These are phyloP conservation scores for Indicator maculatus DNA, from an alignment of 2,113 vertebrate species.

Conservation along the genomic window DNA sequence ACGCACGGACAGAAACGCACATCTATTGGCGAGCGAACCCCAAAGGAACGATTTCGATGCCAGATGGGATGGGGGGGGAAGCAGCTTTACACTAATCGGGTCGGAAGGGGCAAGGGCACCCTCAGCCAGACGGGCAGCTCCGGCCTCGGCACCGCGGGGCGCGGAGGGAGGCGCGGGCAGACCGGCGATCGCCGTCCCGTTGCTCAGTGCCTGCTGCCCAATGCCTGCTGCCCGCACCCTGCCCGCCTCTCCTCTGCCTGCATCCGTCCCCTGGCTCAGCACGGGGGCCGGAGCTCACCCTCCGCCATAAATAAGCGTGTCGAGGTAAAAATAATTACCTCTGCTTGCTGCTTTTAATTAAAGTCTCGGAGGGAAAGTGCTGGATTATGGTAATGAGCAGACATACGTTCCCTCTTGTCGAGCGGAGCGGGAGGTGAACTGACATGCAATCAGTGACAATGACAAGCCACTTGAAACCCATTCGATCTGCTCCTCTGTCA, in stretches of 20 bases:
- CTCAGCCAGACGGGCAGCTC: background rate
- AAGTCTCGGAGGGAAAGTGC: slow-evolving; percentile 91
- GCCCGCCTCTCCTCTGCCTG: slow-evolving; percentile 22
- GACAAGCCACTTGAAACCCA: slow-evolving; percentile 84
- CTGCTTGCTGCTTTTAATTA: slow-evolving; percentile 94
- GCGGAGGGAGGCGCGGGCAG: background rate
- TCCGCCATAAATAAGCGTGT: slow-evolving; percentile 80
- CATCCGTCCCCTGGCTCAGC: slow-evolving; percentile 42
- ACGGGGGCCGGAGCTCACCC: slow-evolving; percentile 66
- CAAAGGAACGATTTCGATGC: background rate
- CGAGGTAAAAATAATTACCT: slow-evolving; percentile 86
- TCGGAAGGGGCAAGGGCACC: background rate
- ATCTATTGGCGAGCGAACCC: background rate
- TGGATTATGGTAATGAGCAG: slow-evolving; percentile 96
- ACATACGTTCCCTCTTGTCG: slow-evolving; percentile 86
- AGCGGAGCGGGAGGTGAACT: slow-evolving; percentile 84
- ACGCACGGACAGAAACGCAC: background rate
- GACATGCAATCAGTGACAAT: slow-evolving; percentile 84
- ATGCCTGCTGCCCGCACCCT: background rate
- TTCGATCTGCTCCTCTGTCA: slow-evolving; percentile 76
- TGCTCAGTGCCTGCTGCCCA: background rate
- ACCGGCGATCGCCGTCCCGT: background rate
- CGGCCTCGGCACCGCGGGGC: background rate
- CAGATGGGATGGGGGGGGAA: background rate
- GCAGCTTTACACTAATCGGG: background rate